These are phyloP conservation scores for Phaethornis superciliosus DNA, from an alignment of 2,113 vertebrate genomes.

Conservation along the genomic window DNA sequence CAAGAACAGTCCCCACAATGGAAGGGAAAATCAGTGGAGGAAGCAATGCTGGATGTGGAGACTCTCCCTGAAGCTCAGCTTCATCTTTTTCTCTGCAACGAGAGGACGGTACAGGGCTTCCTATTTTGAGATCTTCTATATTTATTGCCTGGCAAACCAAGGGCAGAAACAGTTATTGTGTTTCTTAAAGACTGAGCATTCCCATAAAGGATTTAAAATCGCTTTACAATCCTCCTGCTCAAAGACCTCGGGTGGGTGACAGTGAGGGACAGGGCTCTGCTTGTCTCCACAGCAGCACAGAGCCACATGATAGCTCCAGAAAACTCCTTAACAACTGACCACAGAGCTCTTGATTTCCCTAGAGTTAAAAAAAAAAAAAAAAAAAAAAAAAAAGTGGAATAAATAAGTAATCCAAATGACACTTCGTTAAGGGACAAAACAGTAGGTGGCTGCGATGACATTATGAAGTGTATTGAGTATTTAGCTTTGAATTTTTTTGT, in stretches of 20 bases:
- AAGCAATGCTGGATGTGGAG: background rate
- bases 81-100: background rate
- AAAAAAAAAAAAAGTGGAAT: background rate
- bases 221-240: fast-evolving
- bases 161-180: background rate
- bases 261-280: background rate
- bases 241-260: background rate
- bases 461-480: background rate
- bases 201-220: background rate
- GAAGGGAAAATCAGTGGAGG: background rate
- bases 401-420: background rate
- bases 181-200: background rate
- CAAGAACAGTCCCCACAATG: fast-evolving
- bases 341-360: background rate
- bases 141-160: background rate
- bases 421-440: background rate
- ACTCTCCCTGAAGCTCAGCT: background rate
- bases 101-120: background rate
- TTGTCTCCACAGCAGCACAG: background rate
- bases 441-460: background rate
- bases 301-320: background rate
- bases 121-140: too few species aligned
- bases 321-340: background rate
- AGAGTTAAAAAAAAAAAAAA: too few species aligned
- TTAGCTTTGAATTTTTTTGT: background rate